Base-by-base conservation (phyloP, 2,113 vertebrate genomes). In the Macrotus californicus region DNA sequence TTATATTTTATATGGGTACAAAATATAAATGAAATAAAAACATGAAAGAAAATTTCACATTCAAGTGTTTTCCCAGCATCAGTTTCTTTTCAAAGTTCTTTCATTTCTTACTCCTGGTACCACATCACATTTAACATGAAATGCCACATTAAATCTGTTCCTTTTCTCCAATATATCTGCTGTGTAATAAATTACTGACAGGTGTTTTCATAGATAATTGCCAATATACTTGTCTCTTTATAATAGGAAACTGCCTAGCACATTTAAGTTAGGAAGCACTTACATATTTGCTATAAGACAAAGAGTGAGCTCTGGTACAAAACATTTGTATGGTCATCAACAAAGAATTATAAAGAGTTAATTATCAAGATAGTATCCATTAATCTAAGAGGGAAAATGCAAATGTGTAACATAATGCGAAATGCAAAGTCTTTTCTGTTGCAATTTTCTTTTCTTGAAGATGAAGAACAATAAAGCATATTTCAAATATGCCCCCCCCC, bases 61-160 rank as follows among this genome's bases (percentile, higher is more conserved):
- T 72, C 39, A 67, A 69, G 0, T 41, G 15, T 48, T 54, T 72
- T 54, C 36, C 82, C 3, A 59, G 39, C 18, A 73, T 59, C 21
- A 43, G 24, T 85, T 91, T 73, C 73, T 50, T 96, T 94, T 67
- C 56, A 72, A 96, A 70, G 26, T 22, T 56, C 77, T 9, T 43
- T 95, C 69, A 59, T 89, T 91, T 95, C 43, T 89, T 94, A 89
- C 13, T 84, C 34, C 66, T 91, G 29, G 66, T 82, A 92, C 24
- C 29, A 80, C 39, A 31, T 76, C 56, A 90, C 14, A 21, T 81
- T 91, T 93, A 70, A 88, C 67, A 77, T 66, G 15, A 95, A 94
- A 80, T 50, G 46, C 48, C 59, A 76, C 14, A 80, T 36, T 75
- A 81, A 66, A 39, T 76, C 3, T 88, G 46, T 79, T 21, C 69